Conservation (phyloP, 2,888 invertebrate genomes). For the Lamellibrachia satsuma region DNA sequence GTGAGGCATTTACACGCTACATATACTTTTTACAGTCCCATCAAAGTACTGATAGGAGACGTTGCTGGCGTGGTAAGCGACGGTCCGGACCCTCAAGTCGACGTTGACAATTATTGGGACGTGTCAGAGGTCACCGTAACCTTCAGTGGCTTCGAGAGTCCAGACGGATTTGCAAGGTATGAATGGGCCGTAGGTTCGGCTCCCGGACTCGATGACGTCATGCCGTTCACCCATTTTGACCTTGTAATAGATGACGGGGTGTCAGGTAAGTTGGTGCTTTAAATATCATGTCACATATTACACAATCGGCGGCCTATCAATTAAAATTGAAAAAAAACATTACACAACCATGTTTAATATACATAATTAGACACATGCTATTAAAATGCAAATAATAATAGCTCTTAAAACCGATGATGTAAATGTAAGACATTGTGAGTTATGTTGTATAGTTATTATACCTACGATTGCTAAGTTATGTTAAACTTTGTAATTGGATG, state of each 20-base stretch:
- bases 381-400: too few species aligned
- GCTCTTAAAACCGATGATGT: too few species aligned
- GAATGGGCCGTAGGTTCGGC: constrained; percentile 50
- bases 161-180: constrained; percentile 46
- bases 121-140: constrained; percentile 44
- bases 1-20: too few species aligned
- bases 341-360: too few species aligned
- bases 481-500: too few species aligned
- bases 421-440: too few species aligned
- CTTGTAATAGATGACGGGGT: not conserved
- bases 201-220: constrained; percentile 45
- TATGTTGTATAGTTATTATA: too few species aligned
- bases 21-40: constrained; percentile 23
- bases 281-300: too few species aligned
- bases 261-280: not conserved
- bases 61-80: constrained; percentile 33
- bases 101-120: constrained; percentile 45
- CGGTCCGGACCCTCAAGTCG: constrained; percentile 29
- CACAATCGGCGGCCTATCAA: too few species aligned
- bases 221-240: constrained; percentile 37
- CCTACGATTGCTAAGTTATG: too few species aligned
- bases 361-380: too few species aligned
- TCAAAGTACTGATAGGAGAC: constrained; percentile 39
- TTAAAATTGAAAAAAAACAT: too few species aligned
- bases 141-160: constrained; percentile 47